Evolutionary conservation across 2,113 vertebrate genomes (phyloP).

Genomic region (Rhabdornis inornatus): DNA sequence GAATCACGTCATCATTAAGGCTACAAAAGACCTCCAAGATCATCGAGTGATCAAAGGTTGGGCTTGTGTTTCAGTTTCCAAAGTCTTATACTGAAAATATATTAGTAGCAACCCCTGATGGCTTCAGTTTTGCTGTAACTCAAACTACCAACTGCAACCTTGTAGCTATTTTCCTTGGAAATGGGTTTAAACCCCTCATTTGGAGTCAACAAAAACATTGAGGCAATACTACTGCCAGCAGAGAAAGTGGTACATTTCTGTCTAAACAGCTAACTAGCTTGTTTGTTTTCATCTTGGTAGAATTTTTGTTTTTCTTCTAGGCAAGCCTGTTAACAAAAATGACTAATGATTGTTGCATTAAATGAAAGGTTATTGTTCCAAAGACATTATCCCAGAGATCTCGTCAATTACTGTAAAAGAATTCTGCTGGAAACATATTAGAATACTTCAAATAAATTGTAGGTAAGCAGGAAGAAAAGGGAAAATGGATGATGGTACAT

Average conservation of each 20-base stretch:
- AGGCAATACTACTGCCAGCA: not conserved
- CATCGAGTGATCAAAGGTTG: not conserved
- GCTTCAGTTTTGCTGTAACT: not conserved
- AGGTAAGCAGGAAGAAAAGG: not conserved
- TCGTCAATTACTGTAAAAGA: not conserved
- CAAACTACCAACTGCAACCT: not conserved
- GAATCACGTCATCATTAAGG: not conserved
- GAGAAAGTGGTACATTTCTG: not conserved
- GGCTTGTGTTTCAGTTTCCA: not conserved
- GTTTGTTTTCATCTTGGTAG: not conserved
- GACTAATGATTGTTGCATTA: not conserved
- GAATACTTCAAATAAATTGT: not conserved
- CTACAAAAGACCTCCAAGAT: not conserved
- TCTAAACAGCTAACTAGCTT: not conserved
- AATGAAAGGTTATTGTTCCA: constrained; percentile 34
- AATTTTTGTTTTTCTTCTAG: not conserved
- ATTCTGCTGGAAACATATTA: constrained; percentile 24
- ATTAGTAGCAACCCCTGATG: not conserved
- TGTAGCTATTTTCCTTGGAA: not conserved
- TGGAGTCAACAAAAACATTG: not conserved
- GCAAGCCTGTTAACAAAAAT: constrained; percentile 11
- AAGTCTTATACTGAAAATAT: not conserved
- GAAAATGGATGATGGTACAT: not conserved
- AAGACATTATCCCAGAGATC: constrained; percentile 15
- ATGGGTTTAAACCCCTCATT: not conserved